Percentiles rank a stretch among this genome's conserved stretches.
Evolutionary conservation across 2,113 vertebrate species (phyloP).

Genomic region (Macrotus californicus): DNA sequence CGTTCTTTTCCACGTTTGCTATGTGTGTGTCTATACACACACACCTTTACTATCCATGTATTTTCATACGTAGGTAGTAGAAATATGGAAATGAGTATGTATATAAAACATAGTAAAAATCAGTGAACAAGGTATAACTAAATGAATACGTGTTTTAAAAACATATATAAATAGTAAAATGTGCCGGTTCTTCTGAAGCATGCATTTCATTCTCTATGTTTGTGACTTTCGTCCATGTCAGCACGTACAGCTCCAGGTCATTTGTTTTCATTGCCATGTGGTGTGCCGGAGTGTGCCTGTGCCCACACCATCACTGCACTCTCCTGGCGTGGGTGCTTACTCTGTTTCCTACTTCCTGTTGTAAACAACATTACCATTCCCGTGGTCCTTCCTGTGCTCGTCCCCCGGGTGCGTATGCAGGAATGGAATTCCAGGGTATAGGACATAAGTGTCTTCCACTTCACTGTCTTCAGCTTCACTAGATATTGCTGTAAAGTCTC

Average conservation of each 20-base stretch:
- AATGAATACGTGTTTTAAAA: not conserved
- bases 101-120: not conserved
- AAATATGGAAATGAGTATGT: not conserved
- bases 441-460: not conserved
- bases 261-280: not conserved
- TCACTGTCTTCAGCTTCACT: not conserved
- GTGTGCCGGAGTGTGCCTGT: not conserved
- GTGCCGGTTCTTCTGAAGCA: not conserved
- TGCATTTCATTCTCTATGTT: not conserved
- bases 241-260: not conserved
- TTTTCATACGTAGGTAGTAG: not conserved
- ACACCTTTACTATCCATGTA: not conserved
- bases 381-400: not conserved
- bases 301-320: not conserved
- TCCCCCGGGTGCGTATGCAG: not conserved
- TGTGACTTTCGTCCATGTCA: not conserved
- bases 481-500: too few species aligned
- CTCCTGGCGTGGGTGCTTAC: not conserved
- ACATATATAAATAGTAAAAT: not conserved
- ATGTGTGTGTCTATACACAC: not conserved
- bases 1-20: not conserved
- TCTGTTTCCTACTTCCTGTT: not conserved
- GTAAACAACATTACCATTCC: not conserved
- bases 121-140: not conserved
- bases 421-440: not conserved